Evolutionary conservation across 2,113 vertebrate species (phyloP).

Genomic region (Podiceps cristatus): DNA sequence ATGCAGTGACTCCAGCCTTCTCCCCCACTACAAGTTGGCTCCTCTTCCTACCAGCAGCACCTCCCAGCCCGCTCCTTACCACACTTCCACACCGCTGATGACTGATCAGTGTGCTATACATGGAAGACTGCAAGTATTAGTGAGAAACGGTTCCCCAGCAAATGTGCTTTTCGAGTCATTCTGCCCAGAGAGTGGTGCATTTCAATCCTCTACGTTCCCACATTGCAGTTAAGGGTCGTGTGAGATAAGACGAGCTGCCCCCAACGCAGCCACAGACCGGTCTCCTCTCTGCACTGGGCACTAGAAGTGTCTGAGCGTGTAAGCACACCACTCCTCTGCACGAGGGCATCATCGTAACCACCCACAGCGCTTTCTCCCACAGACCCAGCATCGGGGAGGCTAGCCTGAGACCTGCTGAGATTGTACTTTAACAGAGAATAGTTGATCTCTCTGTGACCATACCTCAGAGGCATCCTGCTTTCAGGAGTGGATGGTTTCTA

Average conservation of each 20-base stretch:
- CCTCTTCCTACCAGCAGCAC: neutral
- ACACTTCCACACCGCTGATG: rapidly evolving
- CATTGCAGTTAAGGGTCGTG: rapidly evolving
- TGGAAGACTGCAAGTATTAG: neutral
- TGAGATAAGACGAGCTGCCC: neutral
- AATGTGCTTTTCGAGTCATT: neutral
- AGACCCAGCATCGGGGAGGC: neutral
- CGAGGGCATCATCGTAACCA: neutral
- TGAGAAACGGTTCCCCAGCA: neutral
- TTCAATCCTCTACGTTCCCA: neutral
- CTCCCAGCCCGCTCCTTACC: neutral
- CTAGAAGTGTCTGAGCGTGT: neutral
- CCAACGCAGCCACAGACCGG: rapidly evolving
- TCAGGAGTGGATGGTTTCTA: neutral
- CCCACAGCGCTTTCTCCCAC: neutral
- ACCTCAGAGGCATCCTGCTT: neutral
- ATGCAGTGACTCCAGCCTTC: neutral
- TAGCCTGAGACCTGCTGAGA: neutral
- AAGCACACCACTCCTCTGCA: neutral
- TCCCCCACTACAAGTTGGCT: neutral
- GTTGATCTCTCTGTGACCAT: neutral
- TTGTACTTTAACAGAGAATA: neutral
- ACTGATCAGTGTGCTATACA: rapidly evolving
- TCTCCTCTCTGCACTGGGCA: neutral
- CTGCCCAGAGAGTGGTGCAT: neutral